Evolutionary conservation across 2,113 vertebrate species (phyloP).

Genomic region (Lophotis ruficrista): DNA sequence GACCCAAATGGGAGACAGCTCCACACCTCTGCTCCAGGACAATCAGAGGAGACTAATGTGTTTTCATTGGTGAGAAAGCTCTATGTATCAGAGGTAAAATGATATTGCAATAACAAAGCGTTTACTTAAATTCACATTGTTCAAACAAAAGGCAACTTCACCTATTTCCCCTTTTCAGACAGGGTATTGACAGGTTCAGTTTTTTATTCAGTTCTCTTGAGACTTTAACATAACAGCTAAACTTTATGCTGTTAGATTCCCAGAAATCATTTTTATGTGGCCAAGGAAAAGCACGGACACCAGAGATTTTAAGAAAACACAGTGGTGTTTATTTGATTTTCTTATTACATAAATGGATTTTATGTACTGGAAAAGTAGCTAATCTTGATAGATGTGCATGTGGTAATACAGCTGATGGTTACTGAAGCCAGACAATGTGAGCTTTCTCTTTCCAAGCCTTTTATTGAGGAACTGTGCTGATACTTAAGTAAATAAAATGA

Average conservation of each 20-base stretch:
- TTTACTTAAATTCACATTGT: slow-evolving; percentile 25
- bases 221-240: slow-evolving; percentile 50
- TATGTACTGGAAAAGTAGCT: slow-evolving; percentile 80
- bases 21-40: neutral
- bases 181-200: neutral
- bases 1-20: neutral
- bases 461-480: slow-evolving; percentile 74
- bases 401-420: slow-evolving; percentile 72
- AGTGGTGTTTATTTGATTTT: slow-evolving; percentile 80
- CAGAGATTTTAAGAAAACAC: slow-evolving; percentile 72
- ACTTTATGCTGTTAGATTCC: slow-evolving; percentile 46
- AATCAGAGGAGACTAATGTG: neutral
- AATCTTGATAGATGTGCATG: slow-evolving; percentile 80
- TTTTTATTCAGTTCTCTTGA: slow-evolving; percentile 43
- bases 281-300: slow-evolving; percentile 66
- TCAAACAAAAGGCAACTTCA: neutral
- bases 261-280: slow-evolving; percentile 78
- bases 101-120: slow-evolving; percentile 41
- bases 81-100: slow-evolving; percentile 9
- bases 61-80: neutral
- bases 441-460: slow-evolving; percentile 74
- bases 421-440: slow-evolving; percentile 73
- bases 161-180: slow-evolving; percentile 13
- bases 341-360: slow-evolving; percentile 81
- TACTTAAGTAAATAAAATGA: slow-evolving; percentile 77